Conservation (phyloP, 2,888 invertebrate genomes). For the Drosophila histrio region DNA sequence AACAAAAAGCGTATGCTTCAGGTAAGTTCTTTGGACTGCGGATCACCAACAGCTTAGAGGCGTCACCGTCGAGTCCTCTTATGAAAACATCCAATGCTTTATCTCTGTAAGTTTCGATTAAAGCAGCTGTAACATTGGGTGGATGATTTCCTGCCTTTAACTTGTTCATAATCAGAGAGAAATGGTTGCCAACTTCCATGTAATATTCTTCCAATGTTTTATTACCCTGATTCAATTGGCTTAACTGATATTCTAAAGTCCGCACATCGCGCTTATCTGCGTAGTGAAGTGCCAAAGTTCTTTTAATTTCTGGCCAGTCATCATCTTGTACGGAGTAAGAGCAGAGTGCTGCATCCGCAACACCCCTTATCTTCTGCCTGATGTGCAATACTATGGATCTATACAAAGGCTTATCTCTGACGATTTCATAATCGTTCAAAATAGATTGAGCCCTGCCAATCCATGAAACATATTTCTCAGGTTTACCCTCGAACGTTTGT, state of each 20-base stretch:
- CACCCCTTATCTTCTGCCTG: constrained; percentile 15
- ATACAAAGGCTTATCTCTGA: constrained; percentile 11
- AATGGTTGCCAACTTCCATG: constrained; percentile 1
- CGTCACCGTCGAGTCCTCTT: constrained; percentile 8
- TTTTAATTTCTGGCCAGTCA: constrained; percentile 13
- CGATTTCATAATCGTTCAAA: not conserved
- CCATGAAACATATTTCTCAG: constrained; percentile 4
- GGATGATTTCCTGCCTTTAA: not conserved
- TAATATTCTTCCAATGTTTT: constrained; percentile 1
- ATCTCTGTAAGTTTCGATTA: constrained; percentile 8
- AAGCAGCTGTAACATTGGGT: not conserved
- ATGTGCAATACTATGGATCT: constrained; percentile 10
- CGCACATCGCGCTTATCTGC: constrained; percentile 17
- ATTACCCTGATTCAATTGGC: not conserved
- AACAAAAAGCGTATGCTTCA: constrained; percentile 19
- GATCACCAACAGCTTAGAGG: constrained; percentile 6
- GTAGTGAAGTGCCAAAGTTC: constrained; percentile 5
- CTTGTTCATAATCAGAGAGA: constrained; percentile 7
- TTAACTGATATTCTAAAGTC: constrained; percentile 11
- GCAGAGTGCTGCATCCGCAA: constrained; percentile 1
- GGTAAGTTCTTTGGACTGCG: not conserved
- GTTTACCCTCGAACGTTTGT: not conserved
- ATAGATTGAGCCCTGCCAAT: constrained; percentile 11
- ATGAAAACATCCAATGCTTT: constrained; percentile 14
- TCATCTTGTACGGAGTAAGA: constrained; percentile 9